Evolutionary conservation across 1,140 invertebrate genomes (phyloP).

Genomic region (Halesus radiatus): DNA sequence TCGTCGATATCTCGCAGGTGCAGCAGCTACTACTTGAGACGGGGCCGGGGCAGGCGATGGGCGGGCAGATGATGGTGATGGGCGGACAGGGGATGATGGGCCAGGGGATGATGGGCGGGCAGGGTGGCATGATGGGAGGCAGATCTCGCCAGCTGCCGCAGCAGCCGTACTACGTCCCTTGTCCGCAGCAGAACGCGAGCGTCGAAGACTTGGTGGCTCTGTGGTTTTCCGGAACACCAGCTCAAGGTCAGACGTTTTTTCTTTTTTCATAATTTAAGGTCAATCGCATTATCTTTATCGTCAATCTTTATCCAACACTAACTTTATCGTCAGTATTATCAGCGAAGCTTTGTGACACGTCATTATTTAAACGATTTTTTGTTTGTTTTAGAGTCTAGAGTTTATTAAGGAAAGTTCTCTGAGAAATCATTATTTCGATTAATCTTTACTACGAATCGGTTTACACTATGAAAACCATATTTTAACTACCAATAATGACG

Average conservation of each 20-base stretch:
- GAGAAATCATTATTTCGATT: no score
- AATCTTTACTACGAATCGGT: no score
- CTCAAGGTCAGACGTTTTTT: constrained; percentile 55
- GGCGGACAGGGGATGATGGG: constrained; percentile 65
- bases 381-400: no score
- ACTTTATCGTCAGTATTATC: no score
- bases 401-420: no score
- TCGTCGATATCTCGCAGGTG: constrained; percentile 75
- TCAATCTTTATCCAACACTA: no score
- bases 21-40: constrained; percentile 71
- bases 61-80: constrained; percentile 50
- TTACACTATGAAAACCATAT: no score
- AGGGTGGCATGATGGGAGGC: constrained; percentile 59
- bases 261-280: no score
- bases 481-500: no score
- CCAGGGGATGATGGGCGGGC: constrained; percentile 59
- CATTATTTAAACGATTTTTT: no score
- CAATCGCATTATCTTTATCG: no score
- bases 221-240: constrained; percentile 62
- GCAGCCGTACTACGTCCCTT: constrained; percentile 48
- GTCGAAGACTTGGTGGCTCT: constrained; percentile 64
- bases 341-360: no score
- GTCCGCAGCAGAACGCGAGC: constrained; percentile 62
- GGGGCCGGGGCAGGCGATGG: constrained; percentile 64
- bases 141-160: constrained; percentile 61